Base-by-base conservation (phyloP, 2,113 vertebrate genomes). In the Mesembrinibis cayennensis region DNA sequence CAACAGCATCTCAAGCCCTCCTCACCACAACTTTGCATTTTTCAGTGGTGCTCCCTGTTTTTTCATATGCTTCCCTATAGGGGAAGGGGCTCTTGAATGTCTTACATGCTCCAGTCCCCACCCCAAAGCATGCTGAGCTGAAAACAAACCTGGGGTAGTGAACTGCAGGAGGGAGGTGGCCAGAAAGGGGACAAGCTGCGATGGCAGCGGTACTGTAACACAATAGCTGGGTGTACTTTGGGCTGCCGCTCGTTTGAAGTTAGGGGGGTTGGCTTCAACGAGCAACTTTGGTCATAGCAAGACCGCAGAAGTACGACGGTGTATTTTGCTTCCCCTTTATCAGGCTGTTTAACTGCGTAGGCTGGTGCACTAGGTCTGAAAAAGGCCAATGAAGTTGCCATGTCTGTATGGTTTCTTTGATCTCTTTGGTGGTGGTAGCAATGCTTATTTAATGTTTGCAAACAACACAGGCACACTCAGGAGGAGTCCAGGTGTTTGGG, bases 131-230 rank as follows among this genome's bases (percentile, higher is more conserved):
- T 13, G 73, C 73, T 82, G 84, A 70, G 26, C 67, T 91, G 44
- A 22, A 21, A 62, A 21, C 36, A 82, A 71, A 44, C 11, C 44
- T 45, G 16, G 32, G 47, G 11, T 26, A 15, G 63, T 69, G 59
- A 78, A 26, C 56, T 69, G 56, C 2, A 1, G 47, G 50, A 67
- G 20, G 13, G 34, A 76, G 29, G 42, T 62, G 52, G 26, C 56
- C 20, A 62, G 22, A 32, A 85, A 45, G 52, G 61, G 22, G 73
- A 79, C 15, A 38, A 17, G 20, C 44, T 61, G 17, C 1, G 1
- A 42, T 13, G 15, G 40, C 25, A 65, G 32, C 0, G 0, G 16
- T 82, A 5, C 27, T 0, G 1, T 62, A 9, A 23, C 44, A 30
- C 21, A 63, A 7, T 6, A 66, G 22, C 19, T 63, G 63, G 12